phyloP scores from a whole-genome alignment of 2,797 vertebrate genomes.

The Sebastolobus altivelis region DNA sequence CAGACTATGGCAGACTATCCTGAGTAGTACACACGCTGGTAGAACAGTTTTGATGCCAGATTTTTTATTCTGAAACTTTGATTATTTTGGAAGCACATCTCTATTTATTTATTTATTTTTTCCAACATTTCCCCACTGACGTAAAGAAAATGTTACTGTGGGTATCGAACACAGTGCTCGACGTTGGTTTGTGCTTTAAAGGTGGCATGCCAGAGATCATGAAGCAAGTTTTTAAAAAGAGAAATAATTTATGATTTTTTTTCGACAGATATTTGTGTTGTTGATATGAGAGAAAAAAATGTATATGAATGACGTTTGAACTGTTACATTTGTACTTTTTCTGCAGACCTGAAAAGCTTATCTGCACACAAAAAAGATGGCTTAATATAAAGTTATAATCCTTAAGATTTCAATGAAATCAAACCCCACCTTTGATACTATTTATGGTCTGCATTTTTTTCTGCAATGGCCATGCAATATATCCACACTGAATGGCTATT shows the following conservation, averaged over 20 bases:
- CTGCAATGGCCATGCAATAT: not conserved
- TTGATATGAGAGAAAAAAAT: constrained; percentile 37
- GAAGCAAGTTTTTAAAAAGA: constrained; percentile 19
- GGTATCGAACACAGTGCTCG: constrained; percentile 40
- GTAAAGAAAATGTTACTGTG: constrained; percentile 51
- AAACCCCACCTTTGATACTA: not conserved
- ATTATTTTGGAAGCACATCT: constrained; percentile 47
- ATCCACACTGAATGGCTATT: not conserved
- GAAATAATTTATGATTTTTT: constrained; percentile 60
- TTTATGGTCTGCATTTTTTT: not conserved
- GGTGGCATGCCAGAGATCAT: constrained; percentile 30
- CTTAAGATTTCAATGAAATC: constrained; percentile 12
- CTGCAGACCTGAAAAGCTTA: constrained; percentile 10
- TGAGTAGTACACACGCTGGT: constrained; percentile 7
- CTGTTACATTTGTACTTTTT: constrained; percentile 35
- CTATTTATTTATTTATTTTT: constrained; percentile 88
- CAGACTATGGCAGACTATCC: constrained; percentile 12
- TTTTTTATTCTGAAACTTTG: constrained; percentile 32
- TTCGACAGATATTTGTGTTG: constrained; percentile 45
- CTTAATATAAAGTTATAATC: constrained; percentile 24
- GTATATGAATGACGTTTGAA: constrained; percentile 23
- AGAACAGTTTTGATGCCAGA: constrained; percentile 22
- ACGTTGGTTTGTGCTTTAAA: constrained; percentile 41
- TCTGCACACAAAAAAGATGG: not conserved
- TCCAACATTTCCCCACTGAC: constrained; percentile 56